Base-by-base conservation (phyloP, 2,888 invertebrate genomes). In the Drosophila borborema region DNA sequence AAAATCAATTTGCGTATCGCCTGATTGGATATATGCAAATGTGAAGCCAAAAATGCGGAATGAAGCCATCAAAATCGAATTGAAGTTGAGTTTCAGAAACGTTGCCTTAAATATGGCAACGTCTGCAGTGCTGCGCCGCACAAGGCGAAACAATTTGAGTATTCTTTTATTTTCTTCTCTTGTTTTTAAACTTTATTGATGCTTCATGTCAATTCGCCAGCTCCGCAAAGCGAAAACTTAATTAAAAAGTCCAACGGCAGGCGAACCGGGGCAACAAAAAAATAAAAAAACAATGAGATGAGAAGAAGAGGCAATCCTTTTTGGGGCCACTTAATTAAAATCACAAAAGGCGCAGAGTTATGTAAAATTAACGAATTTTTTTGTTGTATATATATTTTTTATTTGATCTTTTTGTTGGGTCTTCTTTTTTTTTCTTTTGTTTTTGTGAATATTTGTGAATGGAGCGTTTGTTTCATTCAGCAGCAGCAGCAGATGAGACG, bases 391-490 rank as follows among this genome's bases (percentile, higher is more conserved):
- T 36, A 20, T 53, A 54, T 40, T 16, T 55, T 12, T 41, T 38
- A 40, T 54, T 23, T 38, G 16, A 38, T 18, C 12, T 10, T 34
- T 51, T 51, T 53, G 10, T 14, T 20, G 14, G 14, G 16, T 40
- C 38, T 20, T 31, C 7, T 56, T 67, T 16, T 43, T 41, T n/a
- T n/a, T 12, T 63, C 63, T 20, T 46, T 36, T 18, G 12, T 20
- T 40, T 23, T 46, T 68, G 60, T 72, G 67, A 72, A 61, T 60
- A 58, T 80, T 81, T 87, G 82, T 89, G 86, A 87, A 87, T 87
- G 86, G 78, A 85, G 77, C 74, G 74, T 75, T 77, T 87, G 70
- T 85, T 87, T 88, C 90, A 87, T 87, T 87, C 68, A 86, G 72
- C 63, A 78, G 60, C 40, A 41, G 72, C 62, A 77, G 60, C 66